Evolutionary conservation across 2,888 invertebrate species (phyloP), one percentile per base, ranked within the genome.

Genomic region (Hypomecis punctinalis): DNA sequence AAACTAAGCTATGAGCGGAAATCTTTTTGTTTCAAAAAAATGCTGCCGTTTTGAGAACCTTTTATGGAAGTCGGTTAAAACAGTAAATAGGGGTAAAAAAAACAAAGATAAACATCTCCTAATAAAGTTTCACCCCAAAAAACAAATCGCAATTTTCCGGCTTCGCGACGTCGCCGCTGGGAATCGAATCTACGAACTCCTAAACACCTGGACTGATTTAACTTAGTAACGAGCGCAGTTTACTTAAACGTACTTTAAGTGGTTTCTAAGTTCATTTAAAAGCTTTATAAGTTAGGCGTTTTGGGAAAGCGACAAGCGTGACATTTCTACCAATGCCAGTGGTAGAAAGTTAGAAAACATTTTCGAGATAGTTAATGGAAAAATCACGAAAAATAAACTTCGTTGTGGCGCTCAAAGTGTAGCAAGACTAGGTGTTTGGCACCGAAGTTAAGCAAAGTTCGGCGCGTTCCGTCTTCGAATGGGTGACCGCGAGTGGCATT

Each of bases 171-270:
- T 9, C 37, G 10, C 78, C 76, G 58, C 59, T 65, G 76, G 76
- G 79, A 71, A 71, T 77, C 74, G 75, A 76, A 77, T 70, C 70
- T 57, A 67, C 57, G 42, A 65, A 47, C 48, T 64, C 63, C 70
- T 72, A 71, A 77, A 76, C 78, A 78, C 78, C 80, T 77, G 75
- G 77, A 68, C 78, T 78, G 77, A 81, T 81, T 81, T 78, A 82
- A 81, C 75, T 82, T 78, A 63, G 62, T 69, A 73, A 71, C 63
- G 55, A 66, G 65, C 61, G 43, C 58, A 49, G 63, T 57, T 45
- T 52, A 61, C 63, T 63, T 53, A 53, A 57, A 47, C 40, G 64
- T 59, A 55, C 54, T 46, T 64, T 51, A 39, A 52, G 47, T 37
- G 52, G 47, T 61, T 65, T 53, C 39, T 43, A 63, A 59, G 48